Base-by-base conservation (phyloP, 2,797 vertebrate genomes). In the Chromis chromis region DNA sequence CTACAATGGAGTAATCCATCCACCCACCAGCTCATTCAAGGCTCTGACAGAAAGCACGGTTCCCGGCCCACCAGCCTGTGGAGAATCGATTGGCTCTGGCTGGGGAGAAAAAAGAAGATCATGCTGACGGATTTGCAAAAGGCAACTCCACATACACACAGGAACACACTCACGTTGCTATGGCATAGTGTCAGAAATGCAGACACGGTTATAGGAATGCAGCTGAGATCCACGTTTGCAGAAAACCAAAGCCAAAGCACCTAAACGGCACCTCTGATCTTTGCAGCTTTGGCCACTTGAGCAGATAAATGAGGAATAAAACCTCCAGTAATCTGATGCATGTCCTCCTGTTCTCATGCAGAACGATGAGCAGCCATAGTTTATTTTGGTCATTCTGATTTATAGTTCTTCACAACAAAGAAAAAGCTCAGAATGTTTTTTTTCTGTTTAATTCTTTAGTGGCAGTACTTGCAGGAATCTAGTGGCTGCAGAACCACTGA, bases 31-130 rank as follows among this genome's bases (percentile, higher is more conserved):
- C 85, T 89, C 84, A 81, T 88, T 84, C 71, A 82, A 36, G 76
- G 67, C 79, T 85, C 71, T 80, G 86, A 86, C 86, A 86, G 87
- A 82, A 84, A 87, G 87, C 80, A 58, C 40, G 81, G 72, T 83
- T 82, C 75, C 76, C 69, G 60, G 76, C 86, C 85, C 82, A 76
- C 78, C 76, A 80, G 87, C 83, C 87, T 85, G 87, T 76, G 76
- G 70, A 87, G 66, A 93, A 92, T 92, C 85, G 73, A 89, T 94
- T 78, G 79, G 89, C 78, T 91, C 59, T 44, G 75, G 86, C 67
- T 74, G 48, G 31, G 81, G 60, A 79, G 65, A 58, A 73, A 74
- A 70, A 77, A 82, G 56, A 79, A 75, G 58, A 85, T 85, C 79
- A 65, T 25, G 22, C 76, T 66, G 68, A 74, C 50, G 71, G 76